Evolutionary conservation across 2,113 vertebrate species (phyloP), one percentile per base, ranked within the genome.

Genomic region (Motacilla tschutschensis): DNA sequence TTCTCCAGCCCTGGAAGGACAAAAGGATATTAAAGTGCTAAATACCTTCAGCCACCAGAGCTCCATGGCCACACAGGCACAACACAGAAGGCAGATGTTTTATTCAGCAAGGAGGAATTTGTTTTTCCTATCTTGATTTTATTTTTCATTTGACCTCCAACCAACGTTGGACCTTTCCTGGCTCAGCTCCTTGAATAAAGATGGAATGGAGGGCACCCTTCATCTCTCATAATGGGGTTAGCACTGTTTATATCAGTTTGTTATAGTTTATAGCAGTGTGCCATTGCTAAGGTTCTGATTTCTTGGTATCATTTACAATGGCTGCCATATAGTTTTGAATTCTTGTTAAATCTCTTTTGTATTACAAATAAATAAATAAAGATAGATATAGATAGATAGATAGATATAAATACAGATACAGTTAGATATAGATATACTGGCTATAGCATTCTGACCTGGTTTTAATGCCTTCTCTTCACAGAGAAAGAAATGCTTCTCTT

Each of bases 351-450:
- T 33, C 12, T 58, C 13, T 22, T 64, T 25, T 1, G 13, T 33
- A 36, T 55, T n/a, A 67, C 21, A 64, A 15, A 26, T 33, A 65
- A 12, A 31, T 22, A 67, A 17, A 28, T 31, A 50, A 5, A 38
- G 3, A 26, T 15, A 33, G 33, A 33, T 33, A 33, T 33, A 33
- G 33, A 33, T 33, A 33, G 33, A 50, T 7, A 38, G 3, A 50
- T 7, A 38, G 3, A 26, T 15, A n/a, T 13, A 19, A 3, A n/a
- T 29, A 51, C 0, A n/a, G n/a, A n/a, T n/a, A n/a, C n/a, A n/a
- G n/a, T n/a, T n/a, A n/a, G 33, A 33, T 33, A 33, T 33, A 33
- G 33, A 33, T 33, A 57, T 4, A 50, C 18, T 25, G 14, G 17
- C 38, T 17, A 9, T 28, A 29, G 26, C 2, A n/a, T 62, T 70